Percentiles rank a stretch among this genome's conserved stretches.
Conservation (phyloP, 2,797 vertebrate species). For the Lacerta viridis region DNA sequence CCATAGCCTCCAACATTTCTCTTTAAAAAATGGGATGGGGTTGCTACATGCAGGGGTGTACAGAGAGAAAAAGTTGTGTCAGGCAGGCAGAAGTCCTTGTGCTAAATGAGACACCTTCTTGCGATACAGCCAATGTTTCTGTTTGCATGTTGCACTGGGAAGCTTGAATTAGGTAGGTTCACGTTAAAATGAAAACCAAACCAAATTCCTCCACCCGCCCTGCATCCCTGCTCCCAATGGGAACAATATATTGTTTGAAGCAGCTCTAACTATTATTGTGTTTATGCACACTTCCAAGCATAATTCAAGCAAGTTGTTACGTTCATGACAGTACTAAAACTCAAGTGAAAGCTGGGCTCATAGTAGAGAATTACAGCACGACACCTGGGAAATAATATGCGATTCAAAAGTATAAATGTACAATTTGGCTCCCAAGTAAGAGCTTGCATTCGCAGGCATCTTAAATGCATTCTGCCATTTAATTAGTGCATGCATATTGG, state of each 20-base stretch:
- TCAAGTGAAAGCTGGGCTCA: background rate
- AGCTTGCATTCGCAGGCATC: background rate
- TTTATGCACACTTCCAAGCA: background rate
- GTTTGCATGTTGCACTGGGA: too few relatives aligned
- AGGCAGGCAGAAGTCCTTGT: too few relatives aligned
- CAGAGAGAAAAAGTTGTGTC: too few relatives aligned
- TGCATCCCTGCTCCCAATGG: too few relatives aligned
- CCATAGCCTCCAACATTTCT: too few relatives aligned
- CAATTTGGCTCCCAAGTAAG: background rate
- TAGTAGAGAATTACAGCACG: background rate
- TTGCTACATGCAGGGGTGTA: too few relatives aligned
- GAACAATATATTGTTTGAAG: background rate
- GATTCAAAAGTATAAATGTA: slow-evolving; percentile 11
- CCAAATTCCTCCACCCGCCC: too few relatives aligned
- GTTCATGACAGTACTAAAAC: background rate
- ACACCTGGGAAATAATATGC: slow-evolving; percentile 23
- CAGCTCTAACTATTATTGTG: background rate
- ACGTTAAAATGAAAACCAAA: too few relatives aligned
- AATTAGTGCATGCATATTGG: slow-evolving; percentile 18
- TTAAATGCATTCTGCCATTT: slow-evolving; percentile 33
- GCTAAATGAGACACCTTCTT: too few relatives aligned
- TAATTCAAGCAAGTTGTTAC: background rate
- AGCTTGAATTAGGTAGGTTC: too few relatives aligned
- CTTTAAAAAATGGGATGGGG: too few relatives aligned
- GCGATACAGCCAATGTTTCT: too few relatives aligned